Conservation (phyloP, 2,797 vertebrate genomes). For the Glyptemys insculpta region DNA sequence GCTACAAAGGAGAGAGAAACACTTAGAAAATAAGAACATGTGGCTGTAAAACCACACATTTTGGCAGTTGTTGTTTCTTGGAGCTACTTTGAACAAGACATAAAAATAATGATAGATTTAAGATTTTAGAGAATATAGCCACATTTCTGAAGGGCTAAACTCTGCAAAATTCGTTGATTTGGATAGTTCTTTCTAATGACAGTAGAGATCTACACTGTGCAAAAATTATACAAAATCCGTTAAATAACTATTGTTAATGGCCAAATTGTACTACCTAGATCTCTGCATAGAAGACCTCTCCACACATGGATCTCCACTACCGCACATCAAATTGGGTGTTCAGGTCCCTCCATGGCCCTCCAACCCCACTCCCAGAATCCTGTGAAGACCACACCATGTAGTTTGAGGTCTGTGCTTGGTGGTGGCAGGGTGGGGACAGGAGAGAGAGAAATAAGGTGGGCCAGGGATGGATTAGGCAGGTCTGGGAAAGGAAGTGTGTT, state of each 20-base stretch:
- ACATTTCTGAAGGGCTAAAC: not conserved
- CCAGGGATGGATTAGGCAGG: not conserved
- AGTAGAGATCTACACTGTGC: not conserved
- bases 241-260: not conserved
- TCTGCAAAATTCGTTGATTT: not conserved
- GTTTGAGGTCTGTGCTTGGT: not conserved
- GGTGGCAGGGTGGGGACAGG: not conserved
- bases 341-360: not conserved
- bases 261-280: not conserved
- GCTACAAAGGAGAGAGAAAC: not conserved
- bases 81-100: not conserved
- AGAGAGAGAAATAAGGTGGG: not conserved
- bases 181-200: not conserved
- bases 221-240: accelerated
- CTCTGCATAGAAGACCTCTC: not conserved
- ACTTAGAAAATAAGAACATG: not conserved
- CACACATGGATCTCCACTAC: not conserved
- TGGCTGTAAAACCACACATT: not conserved
- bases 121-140: not conserved
- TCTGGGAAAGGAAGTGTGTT: not conserved
- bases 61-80: not conserved
- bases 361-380: not conserved
- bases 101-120: not conserved
- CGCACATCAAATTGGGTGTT: not conserved
- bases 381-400: not conserved